Base-by-base conservation (phyloP, 2,797 vertebrate genomes). In the Hydrocynus forskahlii region DNA sequence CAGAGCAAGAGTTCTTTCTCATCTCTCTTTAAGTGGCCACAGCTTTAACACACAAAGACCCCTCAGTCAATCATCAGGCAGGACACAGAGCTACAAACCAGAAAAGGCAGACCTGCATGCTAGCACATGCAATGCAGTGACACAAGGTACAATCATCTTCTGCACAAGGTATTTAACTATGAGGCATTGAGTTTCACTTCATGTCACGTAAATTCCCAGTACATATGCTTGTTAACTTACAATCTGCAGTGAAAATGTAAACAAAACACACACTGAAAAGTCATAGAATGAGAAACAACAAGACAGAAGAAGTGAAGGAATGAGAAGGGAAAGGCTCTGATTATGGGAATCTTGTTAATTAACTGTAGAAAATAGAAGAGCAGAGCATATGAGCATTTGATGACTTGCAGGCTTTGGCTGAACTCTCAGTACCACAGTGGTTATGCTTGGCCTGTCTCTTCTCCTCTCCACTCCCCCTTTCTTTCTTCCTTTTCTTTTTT, bases 311-410 rank as follows among this genome's bases (percentile, higher is more conserved):
- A 29, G 35, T 1, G 19, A 78, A 21, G 23, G 23, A 43, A 17
- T 21, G 21, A 57, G 17, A 48, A 16, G 35, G 82, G 84, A 84
- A 54, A 75, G 57, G 63, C 83, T 14, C 25, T 13, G 74, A 84
- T 86, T 78, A 87, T 57, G 72, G 82, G 88, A 82, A 85, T 69
- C 85, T 78, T 69, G 73, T 76, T 88, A 89, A 89, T 87, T 84
- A 85, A 81, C 54, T 55, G 43, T 16, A 86, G 59, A 85, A 88
- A 84, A 89, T 79, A 76, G 88, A 86, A 85, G 3, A 70, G 71
- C 16, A 66, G 71, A 67, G 45, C 72, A 64, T 76, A 72, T 88
- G 81, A 70, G 57, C 17, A 23, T 62, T 19, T 83, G 79, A 78
- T 84, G 81, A 79, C 83, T 81, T 85, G 78, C 76, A 84, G 77